Evolutionary conservation across 1,140 invertebrate species (phyloP), one percentile per base, ranked within the genome.

Genomic region (Drosophila lowei): DNA sequence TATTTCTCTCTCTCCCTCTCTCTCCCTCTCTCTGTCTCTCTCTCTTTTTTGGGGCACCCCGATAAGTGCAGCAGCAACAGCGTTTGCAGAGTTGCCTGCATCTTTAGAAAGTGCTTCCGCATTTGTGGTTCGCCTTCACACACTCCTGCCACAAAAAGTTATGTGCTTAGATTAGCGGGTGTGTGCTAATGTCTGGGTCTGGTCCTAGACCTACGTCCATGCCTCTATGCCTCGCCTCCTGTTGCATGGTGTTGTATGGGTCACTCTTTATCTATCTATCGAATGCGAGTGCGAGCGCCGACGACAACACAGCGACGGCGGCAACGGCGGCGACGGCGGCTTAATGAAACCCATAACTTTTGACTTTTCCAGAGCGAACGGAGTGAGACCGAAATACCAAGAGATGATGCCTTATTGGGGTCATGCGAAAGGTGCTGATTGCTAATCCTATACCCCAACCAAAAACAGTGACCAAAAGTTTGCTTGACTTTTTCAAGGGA

Each of bases 261-360:
- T 72, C 67, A 68, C 67, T 73, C 62, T 64, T 57, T 72, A 71
- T 77, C 81, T 60, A 49, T 7, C 65, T 63, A 70, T 59, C 73
- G 64, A 61, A 49, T 54, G 42, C 25, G 30, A 30, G 9, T 30
- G 34, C 34, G 34, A 38, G 13, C 34, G 34, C 34, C 34, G 11
- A 13, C 11, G 4, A 11, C 34, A 30, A 30, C 34, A 11, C 34
- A 30, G 2, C 30, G 3, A 11, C 34, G 3, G 9, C 28, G 34
- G 73, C 66, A 5, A 23, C 6, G 6, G 1, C 7, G 4, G 2
- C 11, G 30, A 3, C 8, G 34, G 34, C 34, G 42, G 74, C 66
- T 61, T 86, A 86, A 86, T 86, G 83, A 86, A 86, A 86, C 70
- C 83, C 83, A 86, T 86, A 86, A 86, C 78, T 86, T 88, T 23